phyloP scores from a whole-genome alignment of 2,113 vertebrate genomes.

The Paraplagusia blochii region DNA sequence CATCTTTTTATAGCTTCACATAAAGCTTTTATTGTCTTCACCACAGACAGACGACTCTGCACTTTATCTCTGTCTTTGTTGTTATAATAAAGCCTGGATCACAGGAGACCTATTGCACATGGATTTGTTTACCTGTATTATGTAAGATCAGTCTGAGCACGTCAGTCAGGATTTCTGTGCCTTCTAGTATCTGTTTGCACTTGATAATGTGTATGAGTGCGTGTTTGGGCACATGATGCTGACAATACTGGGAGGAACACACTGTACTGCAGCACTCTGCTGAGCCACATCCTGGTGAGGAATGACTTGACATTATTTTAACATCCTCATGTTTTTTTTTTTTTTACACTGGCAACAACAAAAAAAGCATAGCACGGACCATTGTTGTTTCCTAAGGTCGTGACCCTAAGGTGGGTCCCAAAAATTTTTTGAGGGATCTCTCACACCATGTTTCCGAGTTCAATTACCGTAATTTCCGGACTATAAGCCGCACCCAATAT shows the following conservation, averaged over 20 bases:
- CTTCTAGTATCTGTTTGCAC: background rate
- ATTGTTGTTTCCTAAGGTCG: no score
- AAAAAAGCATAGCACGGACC: background rate
- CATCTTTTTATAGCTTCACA: constrained; percentile 7
- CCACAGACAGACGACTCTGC: constrained; percentile 27
- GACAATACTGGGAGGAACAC: constrained; percentile 32
- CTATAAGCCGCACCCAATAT: no score
- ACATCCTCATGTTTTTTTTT: constrained; percentile 7
- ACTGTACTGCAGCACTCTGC: constrained; percentile 32
- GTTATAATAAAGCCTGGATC: constrained; percentile 21
- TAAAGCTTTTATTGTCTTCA: constrained; percentile 14
- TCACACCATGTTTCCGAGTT: no score
- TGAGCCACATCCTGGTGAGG: constrained; percentile 22
- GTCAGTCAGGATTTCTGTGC: background rate
- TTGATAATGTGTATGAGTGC: constrained; percentile 4
- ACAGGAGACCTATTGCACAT: constrained; percentile 23
- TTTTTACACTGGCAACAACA: constrained; percentile 1
- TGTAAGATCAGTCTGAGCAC: constrained; percentile 23
- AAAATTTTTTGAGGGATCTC: no score
- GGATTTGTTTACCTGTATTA: constrained; percentile 50
- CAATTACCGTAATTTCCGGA: no score
- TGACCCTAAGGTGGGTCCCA: no score
- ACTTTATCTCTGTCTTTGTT: constrained; percentile 20
- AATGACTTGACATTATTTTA: constrained; percentile 34
- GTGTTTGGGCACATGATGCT: constrained; percentile 38